Percentiles rank a stretch among this genome's conserved stretches.
Conservation (phyloP, 2,888 invertebrate genomes). For the Cenopis cana region DNA sequence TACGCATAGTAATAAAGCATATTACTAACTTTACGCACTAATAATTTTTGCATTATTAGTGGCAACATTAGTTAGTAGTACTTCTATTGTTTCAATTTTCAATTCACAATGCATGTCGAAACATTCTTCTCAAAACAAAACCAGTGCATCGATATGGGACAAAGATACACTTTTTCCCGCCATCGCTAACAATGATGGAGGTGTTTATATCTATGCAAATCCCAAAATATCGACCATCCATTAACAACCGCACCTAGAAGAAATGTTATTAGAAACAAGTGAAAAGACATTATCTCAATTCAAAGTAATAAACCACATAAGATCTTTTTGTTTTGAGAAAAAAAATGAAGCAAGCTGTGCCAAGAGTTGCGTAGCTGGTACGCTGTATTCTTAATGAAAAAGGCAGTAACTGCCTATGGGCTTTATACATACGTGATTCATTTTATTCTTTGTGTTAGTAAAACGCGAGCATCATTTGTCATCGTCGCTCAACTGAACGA, state of each 20-base stretch:
- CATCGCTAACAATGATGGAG: conserved; percentile 7
- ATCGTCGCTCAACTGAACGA: conserved; percentile 25
- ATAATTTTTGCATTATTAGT: too few species aligned
- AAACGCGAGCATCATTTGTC: conserved; percentile 27
- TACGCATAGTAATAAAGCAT: too few species aligned
- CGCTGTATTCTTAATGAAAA: not conserved
- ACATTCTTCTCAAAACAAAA: not conserved
- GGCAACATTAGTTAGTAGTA: too few species aligned
- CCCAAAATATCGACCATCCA: conserved; percentile 2
- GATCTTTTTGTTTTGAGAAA: not conserved
- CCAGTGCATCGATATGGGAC: not conserved
- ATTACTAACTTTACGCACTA: too few species aligned
- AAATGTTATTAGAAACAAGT: conserved; percentile 4
- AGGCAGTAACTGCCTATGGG: not conserved
- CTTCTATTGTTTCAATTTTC: not conserved
- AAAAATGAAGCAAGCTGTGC: conserved; percentile 23
- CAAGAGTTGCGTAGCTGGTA: conserved; percentile 27
- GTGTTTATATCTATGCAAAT: conserved; percentile 8
- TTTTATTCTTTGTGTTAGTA: not conserved
- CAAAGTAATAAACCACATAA: not conserved
- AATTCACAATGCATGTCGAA: not conserved
- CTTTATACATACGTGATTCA: not conserved
- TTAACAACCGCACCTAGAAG: conserved; percentile 17
- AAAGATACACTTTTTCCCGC: not conserved
- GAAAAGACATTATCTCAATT: not conserved